phyloP scores from a whole-genome alignment of 2,797 vertebrate genomes.

The Anisognathus igniventris region DNA sequence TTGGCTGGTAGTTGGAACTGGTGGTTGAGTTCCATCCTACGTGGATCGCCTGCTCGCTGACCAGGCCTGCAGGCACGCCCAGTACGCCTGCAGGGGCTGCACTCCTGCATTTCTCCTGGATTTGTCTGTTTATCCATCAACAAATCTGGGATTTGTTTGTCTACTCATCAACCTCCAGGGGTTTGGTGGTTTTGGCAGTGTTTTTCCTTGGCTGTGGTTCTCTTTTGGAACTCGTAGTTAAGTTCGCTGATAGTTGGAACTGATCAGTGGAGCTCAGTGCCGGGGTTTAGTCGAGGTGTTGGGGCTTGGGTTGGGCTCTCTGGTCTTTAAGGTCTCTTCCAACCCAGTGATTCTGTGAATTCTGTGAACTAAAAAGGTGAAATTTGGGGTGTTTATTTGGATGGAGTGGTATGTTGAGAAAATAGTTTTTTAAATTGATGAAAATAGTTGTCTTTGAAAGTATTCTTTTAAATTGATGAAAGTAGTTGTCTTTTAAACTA shows the following conservation, averaged over 20 bases:
- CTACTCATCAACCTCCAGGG: no score
- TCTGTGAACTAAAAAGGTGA: neutral
- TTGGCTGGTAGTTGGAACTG: neutral
- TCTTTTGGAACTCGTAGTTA: no score
- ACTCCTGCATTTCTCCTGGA: no score
- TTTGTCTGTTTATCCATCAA: no score
- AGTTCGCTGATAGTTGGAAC: no score
- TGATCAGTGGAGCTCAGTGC: rapidly evolving
- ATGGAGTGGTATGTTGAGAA: neutral
- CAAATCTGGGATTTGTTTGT: no score
- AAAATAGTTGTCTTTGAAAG: neutral
- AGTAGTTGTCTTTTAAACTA: neutral
- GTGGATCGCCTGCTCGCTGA: no score
- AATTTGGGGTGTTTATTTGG: neutral
- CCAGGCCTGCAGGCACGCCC: rapidly evolving
- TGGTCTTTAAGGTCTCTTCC: neutral
- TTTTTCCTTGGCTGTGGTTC: no score
- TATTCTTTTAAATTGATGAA: neutral
- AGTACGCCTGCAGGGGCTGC: no score
- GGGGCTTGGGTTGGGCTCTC: neutral
- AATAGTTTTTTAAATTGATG: no score
- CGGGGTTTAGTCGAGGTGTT: neutral
- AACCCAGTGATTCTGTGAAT: neutral
- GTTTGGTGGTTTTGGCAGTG: no score
- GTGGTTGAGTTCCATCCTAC: neutral